Evolutionary conservation across 2,888 invertebrate genomes (phyloP).

Genomic region (Perithous albicinctus): DNA sequence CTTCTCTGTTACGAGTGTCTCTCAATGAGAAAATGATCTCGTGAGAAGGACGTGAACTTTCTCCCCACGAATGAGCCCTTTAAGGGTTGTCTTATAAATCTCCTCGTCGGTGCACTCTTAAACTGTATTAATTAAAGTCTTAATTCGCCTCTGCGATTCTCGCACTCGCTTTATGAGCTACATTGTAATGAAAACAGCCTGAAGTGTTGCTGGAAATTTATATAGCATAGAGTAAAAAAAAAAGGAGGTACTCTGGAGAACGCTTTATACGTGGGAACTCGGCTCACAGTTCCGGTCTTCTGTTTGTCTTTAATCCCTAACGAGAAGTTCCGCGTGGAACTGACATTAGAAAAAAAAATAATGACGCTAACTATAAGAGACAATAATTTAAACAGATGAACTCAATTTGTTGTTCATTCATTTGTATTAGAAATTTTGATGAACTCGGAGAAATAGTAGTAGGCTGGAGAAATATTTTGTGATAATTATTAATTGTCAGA

Average conservation of each 20-base stretch:
- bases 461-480: no score
- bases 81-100: conserved; percentile 48
- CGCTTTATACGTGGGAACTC: conserved; percentile 57
- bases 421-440: no score
- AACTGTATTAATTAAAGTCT: conserved; percentile 26
- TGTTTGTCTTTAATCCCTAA: conserved; percentile 26
- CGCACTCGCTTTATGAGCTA: not conserved
- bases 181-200: conserved; percentile 19
- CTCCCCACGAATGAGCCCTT: conserved; percentile 31
- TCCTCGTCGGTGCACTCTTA: not conserved
- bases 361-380: no score
- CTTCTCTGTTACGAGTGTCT: not conserved
- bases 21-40: conserved; percentile 22
- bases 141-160: conserved; percentile 46
- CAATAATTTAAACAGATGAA: not conserved
- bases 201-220: not conserved
- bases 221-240: not conserved
- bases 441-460: no score
- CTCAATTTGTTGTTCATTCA: no score
- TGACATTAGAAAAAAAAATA: not conserved
- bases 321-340: conserved; percentile 41
- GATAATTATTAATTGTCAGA: no score
- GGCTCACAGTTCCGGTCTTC: conserved; percentile 56
- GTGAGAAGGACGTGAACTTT: conserved; percentile 50
- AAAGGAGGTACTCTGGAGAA: conserved; percentile 14